Evolutionary conservation across 2,113 vertebrate genomes (phyloP).

Genomic region (Passer montanus): DNA sequence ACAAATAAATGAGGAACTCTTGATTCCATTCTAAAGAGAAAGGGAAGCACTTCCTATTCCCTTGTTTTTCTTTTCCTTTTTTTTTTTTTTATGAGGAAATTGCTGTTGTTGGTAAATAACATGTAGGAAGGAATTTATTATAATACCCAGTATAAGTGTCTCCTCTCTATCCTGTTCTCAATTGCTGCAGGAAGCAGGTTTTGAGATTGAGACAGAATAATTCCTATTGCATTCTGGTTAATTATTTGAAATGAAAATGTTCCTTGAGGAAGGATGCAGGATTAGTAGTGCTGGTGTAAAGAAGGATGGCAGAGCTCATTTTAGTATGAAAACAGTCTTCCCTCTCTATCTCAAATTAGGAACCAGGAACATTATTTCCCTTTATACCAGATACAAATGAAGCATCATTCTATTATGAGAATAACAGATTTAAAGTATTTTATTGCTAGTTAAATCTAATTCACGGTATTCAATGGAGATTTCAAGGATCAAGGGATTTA

Average conservation of each 20-base stretch:
- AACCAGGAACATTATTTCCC: background rate
- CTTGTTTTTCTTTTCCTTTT: background rate
- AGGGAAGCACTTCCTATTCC: background rate
- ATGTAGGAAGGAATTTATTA: background rate
- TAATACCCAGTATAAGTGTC: background rate
- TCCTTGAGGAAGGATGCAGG: background rate
- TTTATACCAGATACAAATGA: background rate
- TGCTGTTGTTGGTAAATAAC: background rate
- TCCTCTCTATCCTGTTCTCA: background rate
- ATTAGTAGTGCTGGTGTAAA: background rate
- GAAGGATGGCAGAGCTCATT: background rate
- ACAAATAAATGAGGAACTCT: background rate
- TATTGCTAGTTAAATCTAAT: conserved; percentile 29
- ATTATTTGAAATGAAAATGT: background rate
- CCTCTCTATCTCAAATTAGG: background rate
- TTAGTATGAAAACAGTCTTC: background rate
- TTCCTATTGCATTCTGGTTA: background rate
- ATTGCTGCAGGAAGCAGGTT: background rate
- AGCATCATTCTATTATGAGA: background rate
- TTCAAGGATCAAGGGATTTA: conserved; percentile 48
- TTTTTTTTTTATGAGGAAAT: background rate
- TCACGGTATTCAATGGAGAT: background rate
- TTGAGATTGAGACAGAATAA: background rate
- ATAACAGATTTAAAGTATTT: background rate
- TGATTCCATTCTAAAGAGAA: background rate